Percentiles rank a stretch among this genome's conserved stretches.
These are phyloP conservation scores for Pseudococcus longispinus DNA, from an alignment of 2,888 invertebrate genomes.

Conservation along the genomic window DNA sequence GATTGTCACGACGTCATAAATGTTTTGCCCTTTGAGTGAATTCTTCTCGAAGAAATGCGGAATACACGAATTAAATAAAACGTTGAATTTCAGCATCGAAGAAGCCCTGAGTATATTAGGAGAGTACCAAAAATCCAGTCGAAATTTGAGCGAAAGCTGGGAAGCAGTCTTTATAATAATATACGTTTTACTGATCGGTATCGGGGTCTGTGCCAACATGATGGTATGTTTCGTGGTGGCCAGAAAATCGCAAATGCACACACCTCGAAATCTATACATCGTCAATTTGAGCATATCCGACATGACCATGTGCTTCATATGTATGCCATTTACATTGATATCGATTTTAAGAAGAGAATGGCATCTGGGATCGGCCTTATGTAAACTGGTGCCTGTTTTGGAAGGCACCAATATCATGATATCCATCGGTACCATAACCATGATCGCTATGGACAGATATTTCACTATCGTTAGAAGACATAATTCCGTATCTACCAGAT, in stretches of 20 bases:
- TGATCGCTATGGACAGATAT: slow-evolving; percentile 65
- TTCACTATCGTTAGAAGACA: slow-evolving; percentile 63
- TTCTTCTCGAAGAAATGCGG: slow-evolving; percentile 51
- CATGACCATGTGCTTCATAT: slow-evolving; percentile 67
- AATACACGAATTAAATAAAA: slow-evolving; percentile 59
- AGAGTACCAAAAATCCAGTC: slow-evolving; percentile 58
- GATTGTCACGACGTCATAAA: slow-evolving; percentile 6
- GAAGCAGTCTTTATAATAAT: slow-evolving; percentile 61
- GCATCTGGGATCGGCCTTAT: slow-evolving; percentile 68
- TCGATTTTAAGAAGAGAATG: slow-evolving; percentile 65
- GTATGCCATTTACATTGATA: slow-evolving; percentile 69
- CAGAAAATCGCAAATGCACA: slow-evolving; percentile 61
- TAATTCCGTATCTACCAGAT: slow-evolving; percentile 46
- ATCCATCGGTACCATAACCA: slow-evolving; percentile 69
- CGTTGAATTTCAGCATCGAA: slow-evolving; percentile 61
- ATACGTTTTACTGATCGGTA: slow-evolving; percentile 62
- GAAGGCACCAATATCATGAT: slow-evolving; percentile 70
- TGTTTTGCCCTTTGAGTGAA: slow-evolving; percentile 57
- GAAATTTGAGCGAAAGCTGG: slow-evolving; percentile 59
- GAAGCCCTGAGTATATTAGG: slow-evolving; percentile 60
- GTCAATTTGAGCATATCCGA: slow-evolving; percentile 69
- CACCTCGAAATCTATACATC: slow-evolving; percentile 66
- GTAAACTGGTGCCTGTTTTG: slow-evolving; percentile 68
- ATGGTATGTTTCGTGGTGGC: slow-evolving; percentile 63
- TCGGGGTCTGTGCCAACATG: slow-evolving; percentile 62